Evolutionary conservation across 2,888 invertebrate species (phyloP).

Genomic region (Dysmachus trigonus): DNA sequence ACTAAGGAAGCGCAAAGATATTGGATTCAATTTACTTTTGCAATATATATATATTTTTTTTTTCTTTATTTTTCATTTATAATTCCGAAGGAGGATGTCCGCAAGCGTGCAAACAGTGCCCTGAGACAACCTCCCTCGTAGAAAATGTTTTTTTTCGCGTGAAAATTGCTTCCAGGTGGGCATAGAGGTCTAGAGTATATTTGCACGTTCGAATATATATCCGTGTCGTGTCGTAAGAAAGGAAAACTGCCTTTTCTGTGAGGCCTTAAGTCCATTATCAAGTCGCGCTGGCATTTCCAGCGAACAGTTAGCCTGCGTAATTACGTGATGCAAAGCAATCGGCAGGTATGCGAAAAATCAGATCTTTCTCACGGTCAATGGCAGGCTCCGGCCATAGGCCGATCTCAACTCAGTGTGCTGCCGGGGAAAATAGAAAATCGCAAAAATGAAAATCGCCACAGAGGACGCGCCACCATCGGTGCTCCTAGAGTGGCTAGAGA

Average conservation of each 20-base stretch:
- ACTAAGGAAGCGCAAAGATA: not conserved
- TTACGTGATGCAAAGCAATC: conserved; percentile 21
- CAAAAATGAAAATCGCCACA: conserved; percentile 8
- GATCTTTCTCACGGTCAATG: conserved; percentile 39
- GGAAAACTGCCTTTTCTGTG: not conserved
- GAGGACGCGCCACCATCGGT: not conserved
- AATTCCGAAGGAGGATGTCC: not conserved
- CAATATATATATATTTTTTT: not conserved
- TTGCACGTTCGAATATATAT: not conserved
- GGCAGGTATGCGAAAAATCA: conserved; percentile 17
- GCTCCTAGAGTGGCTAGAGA: no score
- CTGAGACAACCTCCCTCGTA: not conserved
- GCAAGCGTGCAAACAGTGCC: not conserved
- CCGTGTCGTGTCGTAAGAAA: conserved; percentile 1
- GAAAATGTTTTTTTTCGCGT: not conserved
- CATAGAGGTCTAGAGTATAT: not conserved
- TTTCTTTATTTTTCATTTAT: not conserved
- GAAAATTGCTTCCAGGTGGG: conserved; percentile 27
- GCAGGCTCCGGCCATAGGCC: not conserved
- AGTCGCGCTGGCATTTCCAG: not conserved
- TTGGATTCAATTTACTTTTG: not conserved
- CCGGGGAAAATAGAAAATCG: conserved; percentile 17
- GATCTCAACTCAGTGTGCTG: not conserved
- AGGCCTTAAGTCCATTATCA: not conserved
- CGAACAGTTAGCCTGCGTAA: conserved; percentile 13